phyloP scores from a whole-genome alignment of 2,888 invertebrate species.

The Crepidodera aurea region DNA sequence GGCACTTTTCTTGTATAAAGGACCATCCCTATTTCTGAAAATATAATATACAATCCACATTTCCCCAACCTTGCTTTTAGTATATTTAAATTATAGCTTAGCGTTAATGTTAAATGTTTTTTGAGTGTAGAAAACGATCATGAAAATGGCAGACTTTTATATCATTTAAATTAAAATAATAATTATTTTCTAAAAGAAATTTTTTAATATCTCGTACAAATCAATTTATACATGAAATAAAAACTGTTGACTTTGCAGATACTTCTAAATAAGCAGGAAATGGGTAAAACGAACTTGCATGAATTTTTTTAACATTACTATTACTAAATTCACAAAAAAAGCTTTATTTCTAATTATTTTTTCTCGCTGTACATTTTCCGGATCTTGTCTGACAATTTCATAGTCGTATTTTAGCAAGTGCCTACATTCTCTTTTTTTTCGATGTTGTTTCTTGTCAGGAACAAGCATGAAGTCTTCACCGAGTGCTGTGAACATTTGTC shows the following conservation, averaged over 20 bases:
- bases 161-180: no score
- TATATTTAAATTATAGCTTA: background rate
- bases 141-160: background rate
- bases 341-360: no score
- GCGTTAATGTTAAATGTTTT: background rate
- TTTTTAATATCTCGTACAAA: no score
- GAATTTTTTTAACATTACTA: no score
- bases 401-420: constrained; percentile 7
- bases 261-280: no score
- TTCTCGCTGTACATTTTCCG: no score
- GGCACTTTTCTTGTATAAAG: background rate
- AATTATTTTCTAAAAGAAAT: no score
- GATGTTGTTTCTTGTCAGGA: constrained; percentile 53
- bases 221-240: no score
- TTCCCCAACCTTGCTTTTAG: background rate
- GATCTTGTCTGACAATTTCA: constrained; percentile 13
- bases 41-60: background rate
- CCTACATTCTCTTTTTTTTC: constrained; percentile 31
- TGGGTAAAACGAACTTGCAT: no score
- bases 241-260: no score
- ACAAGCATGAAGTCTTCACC: constrained; percentile 73
- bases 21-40: no score
- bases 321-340: no score
- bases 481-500: constrained; percentile 73
- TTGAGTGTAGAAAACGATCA: background rate